Evolutionary conservation across 2,888 invertebrate species (phyloP).

Genomic region (Coelogynopora nodosa): DNA sequence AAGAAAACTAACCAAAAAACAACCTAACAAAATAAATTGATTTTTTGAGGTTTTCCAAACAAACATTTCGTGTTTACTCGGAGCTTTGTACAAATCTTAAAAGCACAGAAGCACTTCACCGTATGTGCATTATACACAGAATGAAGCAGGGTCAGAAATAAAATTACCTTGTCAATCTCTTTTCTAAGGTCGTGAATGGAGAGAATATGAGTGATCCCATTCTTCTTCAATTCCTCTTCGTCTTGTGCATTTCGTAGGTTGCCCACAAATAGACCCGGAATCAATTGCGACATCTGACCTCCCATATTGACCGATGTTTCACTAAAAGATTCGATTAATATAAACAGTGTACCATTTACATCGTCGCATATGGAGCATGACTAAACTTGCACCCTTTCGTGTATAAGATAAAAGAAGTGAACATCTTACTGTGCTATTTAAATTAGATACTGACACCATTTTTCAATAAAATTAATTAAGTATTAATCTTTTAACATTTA

Average conservation of each 20-base stretch:
- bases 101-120: neutral
- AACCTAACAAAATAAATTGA: too few relatives aligned
- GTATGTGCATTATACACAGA: neutral
- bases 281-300: conserved; percentile 61
- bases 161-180: neutral
- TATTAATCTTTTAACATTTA: too few relatives aligned
- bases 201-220: conserved; percentile 87
- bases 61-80: neutral
- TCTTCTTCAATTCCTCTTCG: conserved; percentile 77
- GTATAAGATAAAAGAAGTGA: too few relatives aligned
- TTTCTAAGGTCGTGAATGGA: conserved; percentile 76
- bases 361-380: too few relatives aligned
- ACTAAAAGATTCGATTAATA: too few relatives aligned
- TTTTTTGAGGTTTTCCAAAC: too few relatives aligned
- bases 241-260: conserved; percentile 94
- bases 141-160: neutral
- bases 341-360: too few relatives aligned
- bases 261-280: conserved; percentile 88
- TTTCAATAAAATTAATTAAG: too few relatives aligned
- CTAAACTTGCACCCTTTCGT: too few relatives aligned
- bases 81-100: neutral
- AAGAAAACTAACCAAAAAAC: too few relatives aligned
- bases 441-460: too few relatives aligned
- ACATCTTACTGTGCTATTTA: too few relatives aligned
- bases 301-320: neutral